These are phyloP conservation scores for Brachionus sp. DNA, from an alignment of 1,140 invertebrate species.

Conservation along the genomic window DNA sequence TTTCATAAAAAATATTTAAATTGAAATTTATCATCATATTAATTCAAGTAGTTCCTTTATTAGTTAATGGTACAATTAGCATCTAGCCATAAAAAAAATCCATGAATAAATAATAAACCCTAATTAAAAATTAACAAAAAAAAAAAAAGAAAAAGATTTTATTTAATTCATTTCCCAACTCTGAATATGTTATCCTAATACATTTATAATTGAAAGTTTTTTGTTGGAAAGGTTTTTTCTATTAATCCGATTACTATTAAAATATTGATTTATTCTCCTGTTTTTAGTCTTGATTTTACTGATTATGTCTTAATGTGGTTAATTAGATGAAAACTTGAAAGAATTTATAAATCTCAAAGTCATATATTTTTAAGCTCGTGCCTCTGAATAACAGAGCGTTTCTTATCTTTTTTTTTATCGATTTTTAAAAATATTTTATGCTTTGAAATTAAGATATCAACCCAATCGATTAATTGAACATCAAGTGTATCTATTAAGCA, in stretches of 20 bases:
- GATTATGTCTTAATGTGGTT: neutral
- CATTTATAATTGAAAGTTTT: constrained; percentile 14
- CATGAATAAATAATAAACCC: neutral
- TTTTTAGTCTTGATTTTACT: neutral
- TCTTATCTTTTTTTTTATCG: neutral
- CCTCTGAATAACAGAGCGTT: neutral
- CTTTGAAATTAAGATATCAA: neutral
- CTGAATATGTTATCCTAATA: neutral
- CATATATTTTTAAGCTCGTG: neutral
- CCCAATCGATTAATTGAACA: neutral
- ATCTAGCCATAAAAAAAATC: neutral
- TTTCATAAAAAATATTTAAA: neutral
- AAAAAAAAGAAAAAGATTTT: neutral
- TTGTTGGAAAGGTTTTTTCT: neutral
- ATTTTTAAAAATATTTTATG: neutral
- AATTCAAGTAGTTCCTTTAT: neutral
- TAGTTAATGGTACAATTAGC: neutral
- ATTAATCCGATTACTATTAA: neutral
- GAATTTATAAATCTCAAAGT: neutral
- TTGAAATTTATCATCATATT: neutral
- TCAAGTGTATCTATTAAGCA: neutral
- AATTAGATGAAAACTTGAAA: neutral
- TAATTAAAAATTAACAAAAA: neutral
- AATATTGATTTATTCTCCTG: neutral
- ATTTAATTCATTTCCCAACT: neutral